Conservation (phyloP, 2,113 vertebrate species). For the Onychostoma macrolepis region DNA sequence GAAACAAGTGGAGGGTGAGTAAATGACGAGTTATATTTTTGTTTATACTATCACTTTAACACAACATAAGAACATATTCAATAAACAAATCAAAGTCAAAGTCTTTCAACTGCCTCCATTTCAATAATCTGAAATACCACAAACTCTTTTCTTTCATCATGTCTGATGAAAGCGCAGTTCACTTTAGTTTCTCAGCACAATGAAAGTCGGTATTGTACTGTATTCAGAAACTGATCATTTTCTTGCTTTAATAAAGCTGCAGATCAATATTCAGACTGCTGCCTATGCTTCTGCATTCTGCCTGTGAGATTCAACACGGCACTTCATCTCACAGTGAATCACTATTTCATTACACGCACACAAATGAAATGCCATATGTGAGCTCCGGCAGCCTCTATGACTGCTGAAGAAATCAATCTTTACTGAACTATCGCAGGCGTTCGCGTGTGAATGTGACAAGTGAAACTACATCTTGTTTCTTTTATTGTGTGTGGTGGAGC, state of each 20-base stretch:
- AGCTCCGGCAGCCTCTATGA: background rate
- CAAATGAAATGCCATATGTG: slow-evolving; percentile 24
- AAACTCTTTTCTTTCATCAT: slow-evolving; percentile 11
- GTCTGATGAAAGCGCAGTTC: slow-evolving; percentile 41
- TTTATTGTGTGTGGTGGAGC: slow-evolving; percentile 16
- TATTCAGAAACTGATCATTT: slow-evolving; percentile 7
- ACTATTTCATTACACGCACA: slow-evolving; percentile 5
- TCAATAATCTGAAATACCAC: slow-evolving; percentile 56
- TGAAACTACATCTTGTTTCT: slow-evolving; percentile 9
- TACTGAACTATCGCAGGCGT: background rate
- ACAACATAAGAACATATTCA: background rate
- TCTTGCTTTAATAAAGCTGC: background rate
- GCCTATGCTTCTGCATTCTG: slow-evolving; percentile 1
- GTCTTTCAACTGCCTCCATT: slow-evolving; percentile 54
- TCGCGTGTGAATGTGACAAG: slow-evolving; percentile 2
- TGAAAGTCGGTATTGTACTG: slow-evolving; percentile 18
- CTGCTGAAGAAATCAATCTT: slow-evolving; percentile 1
- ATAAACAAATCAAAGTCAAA: background rate
- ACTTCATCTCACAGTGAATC: slow-evolving; percentile 6
- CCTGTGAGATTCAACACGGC: slow-evolving; percentile 5
- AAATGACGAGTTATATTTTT: background rate
- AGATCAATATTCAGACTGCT: background rate
- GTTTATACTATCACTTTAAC: background rate
- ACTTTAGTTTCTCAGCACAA: slow-evolving; percentile 19
- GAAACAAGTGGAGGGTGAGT: background rate